Evolutionary conservation across 2,113 vertebrate species (phyloP).

Genomic region (Mugil cephalus): DNA sequence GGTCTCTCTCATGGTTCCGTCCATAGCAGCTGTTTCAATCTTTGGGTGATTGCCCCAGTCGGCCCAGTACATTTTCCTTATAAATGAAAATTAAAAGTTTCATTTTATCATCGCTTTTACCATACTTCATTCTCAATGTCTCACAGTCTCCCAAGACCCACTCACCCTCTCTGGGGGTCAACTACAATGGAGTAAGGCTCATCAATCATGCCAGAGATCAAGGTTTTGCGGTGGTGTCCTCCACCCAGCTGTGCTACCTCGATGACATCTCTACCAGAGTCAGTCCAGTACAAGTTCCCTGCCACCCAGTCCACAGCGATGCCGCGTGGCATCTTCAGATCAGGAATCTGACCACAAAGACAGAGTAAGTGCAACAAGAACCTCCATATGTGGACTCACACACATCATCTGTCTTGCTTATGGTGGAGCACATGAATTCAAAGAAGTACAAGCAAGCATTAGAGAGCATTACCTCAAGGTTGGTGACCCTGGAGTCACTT

Average conservation of each 20-base stretch:
- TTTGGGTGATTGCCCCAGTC: conserved; percentile 99
- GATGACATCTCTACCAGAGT: conserved; percentile 93
- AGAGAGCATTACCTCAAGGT: conserved; percentile 87
- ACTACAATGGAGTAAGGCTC: conserved; percentile 97
- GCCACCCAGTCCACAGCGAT: conserved; percentile 98
- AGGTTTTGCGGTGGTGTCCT: conserved; percentile 92
- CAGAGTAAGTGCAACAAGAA: not conserved
- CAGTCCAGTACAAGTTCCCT: conserved; percentile 97
- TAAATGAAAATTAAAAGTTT: conserved; percentile 4
- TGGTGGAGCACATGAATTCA: not conserved
- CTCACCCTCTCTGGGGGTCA: conserved; percentile 91
- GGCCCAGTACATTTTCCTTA: conserved; percentile 98
- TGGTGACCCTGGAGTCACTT: conserved; percentile 87
- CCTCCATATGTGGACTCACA: not conserved
- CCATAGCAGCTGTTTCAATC: conserved; percentile 97
- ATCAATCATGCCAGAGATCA: conserved; percentile 97
- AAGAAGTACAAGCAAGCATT: not conserved
- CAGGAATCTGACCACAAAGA: conserved; percentile 87
- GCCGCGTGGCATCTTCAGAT: conserved; percentile 95
- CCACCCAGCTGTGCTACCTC: conserved; percentile 95
- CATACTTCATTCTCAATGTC: not conserved
- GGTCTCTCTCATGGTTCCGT: conserved; percentile 93
- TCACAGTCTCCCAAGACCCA: not conserved
- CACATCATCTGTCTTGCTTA: not conserved
- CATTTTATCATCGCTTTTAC: not conserved